phyloP scores from a whole-genome alignment of 2,888 invertebrate species.

The Eilema depressum region DNA sequence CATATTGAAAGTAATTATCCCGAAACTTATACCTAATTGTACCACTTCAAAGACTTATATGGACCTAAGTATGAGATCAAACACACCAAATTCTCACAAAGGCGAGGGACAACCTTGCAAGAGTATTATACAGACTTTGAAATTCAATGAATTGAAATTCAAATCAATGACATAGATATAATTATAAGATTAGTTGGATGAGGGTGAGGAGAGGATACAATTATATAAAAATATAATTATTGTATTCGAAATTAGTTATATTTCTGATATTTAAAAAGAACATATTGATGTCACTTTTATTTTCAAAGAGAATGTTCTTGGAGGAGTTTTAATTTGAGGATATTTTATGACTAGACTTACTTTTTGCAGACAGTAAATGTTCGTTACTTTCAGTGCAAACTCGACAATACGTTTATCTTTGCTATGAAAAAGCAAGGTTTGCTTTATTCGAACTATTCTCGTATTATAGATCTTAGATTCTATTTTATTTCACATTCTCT shows the following conservation, averaged over 20 bases:
- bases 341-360: too few relatives aligned
- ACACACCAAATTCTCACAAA: conserved; percentile 22
- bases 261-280: background rate
- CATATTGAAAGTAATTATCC: background rate
- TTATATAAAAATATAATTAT: background rate
- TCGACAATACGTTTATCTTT: background rate
- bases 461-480: background rate
- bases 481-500: too few relatives aligned
- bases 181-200: background rate
- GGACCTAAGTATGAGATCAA: conserved; percentile 29
- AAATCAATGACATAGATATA: conserved; percentile 4
- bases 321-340: background rate
- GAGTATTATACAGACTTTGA: conserved; percentile 31
- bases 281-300: background rate
- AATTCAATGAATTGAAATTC: conserved; percentile 38
- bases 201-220: background rate
- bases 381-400: background rate
- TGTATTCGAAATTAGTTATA: background rate
- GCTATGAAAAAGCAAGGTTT: background rate
- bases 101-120: conserved; percentile 24
- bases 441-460: background rate
- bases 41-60: conserved; percentile 28
- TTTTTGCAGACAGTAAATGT: background rate
- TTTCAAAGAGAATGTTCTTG: background rate
- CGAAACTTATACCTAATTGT: conserved; percentile 13